These are phyloP conservation scores for Pomacea maculata DNA, from an alignment of 1,140 invertebrate species.

Conservation along the genomic window DNA sequence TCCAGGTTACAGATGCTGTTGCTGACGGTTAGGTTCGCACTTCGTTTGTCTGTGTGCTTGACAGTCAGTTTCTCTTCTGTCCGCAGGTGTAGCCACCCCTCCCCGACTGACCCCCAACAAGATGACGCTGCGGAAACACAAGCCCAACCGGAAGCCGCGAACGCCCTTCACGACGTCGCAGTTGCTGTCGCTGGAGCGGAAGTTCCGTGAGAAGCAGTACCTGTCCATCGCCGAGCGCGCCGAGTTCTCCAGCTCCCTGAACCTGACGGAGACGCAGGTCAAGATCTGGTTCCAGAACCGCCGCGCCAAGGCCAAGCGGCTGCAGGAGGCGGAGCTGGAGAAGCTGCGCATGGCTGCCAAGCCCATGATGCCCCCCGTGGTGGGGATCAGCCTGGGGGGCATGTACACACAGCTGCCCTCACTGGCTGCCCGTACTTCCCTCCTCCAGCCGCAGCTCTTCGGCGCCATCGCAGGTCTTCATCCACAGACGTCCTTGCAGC, in stretches of 20 bases:
- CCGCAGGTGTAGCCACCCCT: constrained; percentile 23
- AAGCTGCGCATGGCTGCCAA: constrained; percentile 71
- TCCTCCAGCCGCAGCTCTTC: constrained; percentile 18
- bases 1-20: no score
- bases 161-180: constrained; percentile 98
- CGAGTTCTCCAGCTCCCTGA: constrained; percentile 92
- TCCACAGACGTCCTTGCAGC: constrained; percentile 15
- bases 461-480: constrained; percentile 19
- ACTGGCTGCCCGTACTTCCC: constrained; percentile 6
- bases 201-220: constrained; percentile 96
- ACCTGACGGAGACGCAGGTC: constrained; percentile 89
- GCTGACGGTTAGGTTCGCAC: background rate
- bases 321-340: constrained; percentile 87
- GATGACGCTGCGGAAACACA: constrained; percentile 93
- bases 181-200: constrained; percentile 91
- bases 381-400: constrained; percentile 59
- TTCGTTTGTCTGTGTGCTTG: background rate
- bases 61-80: background rate
- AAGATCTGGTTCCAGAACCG: constrained; percentile 99
- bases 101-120: constrained; percentile 69
- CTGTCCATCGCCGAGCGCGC: constrained; percentile 93
- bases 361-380: constrained; percentile 62
- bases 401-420: constrained; percentile 28
- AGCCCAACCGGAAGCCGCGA: constrained; percentile 95
- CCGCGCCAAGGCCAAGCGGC: constrained; percentile 90